Conservation (phyloP, 2,888 invertebrate species). For the Gastrophysa polygoni region DNA sequence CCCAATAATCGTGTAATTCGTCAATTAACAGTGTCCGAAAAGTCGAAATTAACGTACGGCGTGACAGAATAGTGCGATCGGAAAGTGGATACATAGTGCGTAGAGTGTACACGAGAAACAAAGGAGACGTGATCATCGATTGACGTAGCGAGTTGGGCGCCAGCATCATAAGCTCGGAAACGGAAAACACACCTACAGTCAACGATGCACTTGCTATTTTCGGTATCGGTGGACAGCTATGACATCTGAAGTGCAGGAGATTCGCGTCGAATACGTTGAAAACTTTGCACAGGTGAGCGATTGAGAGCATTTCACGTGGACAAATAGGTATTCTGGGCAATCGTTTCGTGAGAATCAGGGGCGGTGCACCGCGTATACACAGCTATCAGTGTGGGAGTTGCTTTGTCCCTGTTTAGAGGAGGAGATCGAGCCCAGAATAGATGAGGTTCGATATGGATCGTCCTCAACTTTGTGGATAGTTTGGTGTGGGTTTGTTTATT, state of each 20-base stretch:
- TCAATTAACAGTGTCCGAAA: conserved; percentile 35
- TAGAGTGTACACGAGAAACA: conserved; percentile 14
- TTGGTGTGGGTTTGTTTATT: too few relatives aligned
- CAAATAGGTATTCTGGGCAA: too few relatives aligned
- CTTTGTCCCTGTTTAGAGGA: conserved; percentile 46
- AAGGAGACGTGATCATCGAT: conserved; percentile 35
- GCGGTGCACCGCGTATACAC: conserved; percentile 40
- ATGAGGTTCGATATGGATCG: conserved; percentile 34
- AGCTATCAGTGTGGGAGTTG: conserved; percentile 46
- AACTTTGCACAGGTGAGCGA: conserved; percentile 48
- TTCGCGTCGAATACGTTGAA: conserved; percentile 51
- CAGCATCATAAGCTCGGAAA: conserved; percentile 39
- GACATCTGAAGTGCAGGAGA: conserved; percentile 42
- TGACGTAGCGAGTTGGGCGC: conserved; percentile 35
- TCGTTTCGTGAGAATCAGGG: conserved; percentile 39
- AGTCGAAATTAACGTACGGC: conserved; percentile 16
- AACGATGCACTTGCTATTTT: conserved; percentile 37
- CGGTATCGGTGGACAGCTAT: conserved; percentile 32
- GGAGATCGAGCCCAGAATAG: conserved; percentile 54
- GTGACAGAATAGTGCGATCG: conserved; percentile 24
- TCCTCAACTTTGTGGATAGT: too few relatives aligned
- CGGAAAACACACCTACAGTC: conserved; percentile 23
- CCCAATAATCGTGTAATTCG: conserved; percentile 37
- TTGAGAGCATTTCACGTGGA: conserved; percentile 2
- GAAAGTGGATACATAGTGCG: conserved; percentile 17